A percentile compares a stretch with the other conserved stretches of the same genome.
Evolutionary conservation across 37 sponge, comb jelly and placozoan species (phyloP).

Genomic region (Mnemiopsis leidyi): DNA sequence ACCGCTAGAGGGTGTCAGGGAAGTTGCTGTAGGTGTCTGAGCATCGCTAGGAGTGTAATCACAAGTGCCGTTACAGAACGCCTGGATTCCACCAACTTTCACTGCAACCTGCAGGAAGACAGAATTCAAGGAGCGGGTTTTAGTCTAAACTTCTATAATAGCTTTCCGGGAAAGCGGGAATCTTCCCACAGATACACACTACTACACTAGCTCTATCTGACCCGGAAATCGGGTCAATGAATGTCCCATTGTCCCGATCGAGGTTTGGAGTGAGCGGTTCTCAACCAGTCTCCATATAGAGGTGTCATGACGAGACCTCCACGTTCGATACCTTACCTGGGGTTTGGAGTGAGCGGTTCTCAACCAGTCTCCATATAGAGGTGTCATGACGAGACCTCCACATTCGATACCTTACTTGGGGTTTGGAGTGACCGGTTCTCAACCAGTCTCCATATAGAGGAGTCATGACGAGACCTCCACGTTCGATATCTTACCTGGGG

Average conservation of each 20-base stretch:
- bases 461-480: background rate
- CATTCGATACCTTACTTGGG: no score
- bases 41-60: background rate
- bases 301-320: constrained; percentile 3
- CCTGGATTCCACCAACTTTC: constrained; percentile 19
- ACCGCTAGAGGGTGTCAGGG: background rate
- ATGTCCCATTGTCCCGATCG: no score
- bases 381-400: background rate
- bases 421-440: no score
- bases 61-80: background rate
- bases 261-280: no score
- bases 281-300: constrained; percentile 10
- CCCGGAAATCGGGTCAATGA: no score
- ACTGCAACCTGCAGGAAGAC: background rate
- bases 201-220: no score
- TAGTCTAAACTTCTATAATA: no score
- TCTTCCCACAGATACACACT: no score
- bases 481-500: background rate
- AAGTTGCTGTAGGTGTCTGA: background rate
- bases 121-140: no score
- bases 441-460: constrained; percentile 24
- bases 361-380: constrained; percentile 18
- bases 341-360: no score
- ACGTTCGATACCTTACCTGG: no score
- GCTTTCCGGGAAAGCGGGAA: no score